These are phyloP conservation scores for Synodontis membranacea DNA, from an alignment of 2,113 vertebrate species.

Conservation along the genomic window DNA sequence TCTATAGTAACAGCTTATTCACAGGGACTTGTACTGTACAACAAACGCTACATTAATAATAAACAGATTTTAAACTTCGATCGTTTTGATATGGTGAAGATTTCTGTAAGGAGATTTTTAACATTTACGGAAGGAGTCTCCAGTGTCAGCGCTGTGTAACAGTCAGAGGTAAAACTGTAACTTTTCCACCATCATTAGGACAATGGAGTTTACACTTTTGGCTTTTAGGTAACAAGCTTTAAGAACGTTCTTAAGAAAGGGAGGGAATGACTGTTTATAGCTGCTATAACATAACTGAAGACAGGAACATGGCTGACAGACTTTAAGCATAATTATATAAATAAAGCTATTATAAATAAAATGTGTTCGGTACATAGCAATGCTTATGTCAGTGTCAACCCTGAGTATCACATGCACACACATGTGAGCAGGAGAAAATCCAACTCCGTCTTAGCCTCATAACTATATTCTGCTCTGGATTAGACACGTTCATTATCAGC, in stretches of 20 bases:
- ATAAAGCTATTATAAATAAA: neutral
- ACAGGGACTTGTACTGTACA: no score
- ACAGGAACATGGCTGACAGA: neutral
- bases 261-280: neutral
- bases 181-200: no score
- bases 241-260: neutral
- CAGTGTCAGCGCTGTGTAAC: no score
- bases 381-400: neutral
- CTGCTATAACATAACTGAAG: neutral
- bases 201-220: no score
- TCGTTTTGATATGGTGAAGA: no score
- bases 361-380: neutral
- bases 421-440: conserved; percentile 31
- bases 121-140: neutral
- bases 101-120: no score
- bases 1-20: no score
- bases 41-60: no score
- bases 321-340: neutral
- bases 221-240: neutral
- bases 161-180: no score
- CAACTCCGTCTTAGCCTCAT: conserved; percentile 57
- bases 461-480: conserved; percentile 58
- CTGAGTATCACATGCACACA: neutral
- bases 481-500: conserved; percentile 63
- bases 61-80: no score